A percentile compares a stretch with the other conserved stretches of the same genome.
Conservation (phyloP, 1,140 invertebrate genomes). For the Solen grandis region DNA sequence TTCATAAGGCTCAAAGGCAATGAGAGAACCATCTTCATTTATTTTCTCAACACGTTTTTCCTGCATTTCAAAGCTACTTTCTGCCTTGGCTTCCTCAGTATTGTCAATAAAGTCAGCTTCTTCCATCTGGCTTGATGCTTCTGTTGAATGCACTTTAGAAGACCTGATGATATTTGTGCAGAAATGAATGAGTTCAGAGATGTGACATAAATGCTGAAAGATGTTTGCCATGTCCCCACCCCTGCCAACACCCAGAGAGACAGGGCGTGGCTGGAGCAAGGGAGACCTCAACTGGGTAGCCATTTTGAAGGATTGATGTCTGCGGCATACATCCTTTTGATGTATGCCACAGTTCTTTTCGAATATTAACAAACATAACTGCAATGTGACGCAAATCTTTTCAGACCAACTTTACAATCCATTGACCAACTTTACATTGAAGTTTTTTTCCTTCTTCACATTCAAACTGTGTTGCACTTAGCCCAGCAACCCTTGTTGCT, state of each 20-base stretch:
- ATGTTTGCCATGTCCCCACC: constrained; percentile 13
- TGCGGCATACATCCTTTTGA: constrained; percentile 30
- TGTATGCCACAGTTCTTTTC: too few relatives aligned
- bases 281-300: constrained; percentile 7
- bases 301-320: neutral
- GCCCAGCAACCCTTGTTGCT: too few relatives aligned
- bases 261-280: constrained; percentile 24
- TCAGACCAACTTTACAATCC: too few relatives aligned
- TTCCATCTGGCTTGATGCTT: neutral
- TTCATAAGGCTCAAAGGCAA: neutral
- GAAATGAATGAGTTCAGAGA: neutral
- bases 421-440: too few relatives aligned
- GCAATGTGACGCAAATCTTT: too few relatives aligned
- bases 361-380: too few relatives aligned
- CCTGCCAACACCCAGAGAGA: constrained; percentile 28
- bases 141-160: neutral
- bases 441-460: too few relatives aligned
- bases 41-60: neutral
- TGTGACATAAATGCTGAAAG: constrained; percentile 4
- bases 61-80: neutral
- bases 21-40: neutral
- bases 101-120: neutral
- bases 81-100: neutral
- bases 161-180: neutral
- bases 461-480: too few relatives aligned